Conservation (phyloP, 2,888 invertebrate species). For the Brenthis ino region DNA sequence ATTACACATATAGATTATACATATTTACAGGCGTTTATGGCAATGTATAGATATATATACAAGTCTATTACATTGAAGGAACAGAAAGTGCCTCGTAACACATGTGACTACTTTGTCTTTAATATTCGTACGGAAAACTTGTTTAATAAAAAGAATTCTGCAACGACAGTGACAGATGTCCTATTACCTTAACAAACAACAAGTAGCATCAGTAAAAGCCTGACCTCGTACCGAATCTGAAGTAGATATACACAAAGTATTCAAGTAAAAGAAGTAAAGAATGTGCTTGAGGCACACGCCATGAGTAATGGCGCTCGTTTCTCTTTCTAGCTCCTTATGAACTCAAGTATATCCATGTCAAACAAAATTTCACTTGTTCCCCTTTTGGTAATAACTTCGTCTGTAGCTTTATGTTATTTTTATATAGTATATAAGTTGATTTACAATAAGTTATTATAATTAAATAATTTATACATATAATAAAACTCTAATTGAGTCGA, state of each 20-base stretch:
- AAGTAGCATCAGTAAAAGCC: constrained; percentile 57
- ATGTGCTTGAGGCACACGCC: constrained; percentile 58
- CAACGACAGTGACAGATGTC: constrained; percentile 39
- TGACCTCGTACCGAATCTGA: constrained; percentile 60
- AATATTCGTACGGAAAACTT: constrained; percentile 16
- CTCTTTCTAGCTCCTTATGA: constrained; percentile 67
- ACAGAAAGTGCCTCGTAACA: neutral
- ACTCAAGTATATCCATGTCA: constrained; percentile 71
- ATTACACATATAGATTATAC: too few relatives aligned
- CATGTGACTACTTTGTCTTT: constrained; percentile 1
- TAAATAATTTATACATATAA: neutral
- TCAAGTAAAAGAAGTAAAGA: constrained; percentile 55
- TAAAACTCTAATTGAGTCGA: too few relatives aligned
- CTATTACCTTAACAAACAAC: constrained; percentile 51
- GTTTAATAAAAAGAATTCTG: constrained; percentile 30
- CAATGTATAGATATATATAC: too few relatives aligned
- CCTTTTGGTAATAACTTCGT: constrained; percentile 52
- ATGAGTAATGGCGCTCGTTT: constrained; percentile 70
- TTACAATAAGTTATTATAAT: neutral
- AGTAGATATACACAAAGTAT: constrained; percentile 51
- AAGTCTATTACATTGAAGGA: too few relatives aligned
- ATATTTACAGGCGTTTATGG: too few relatives aligned
- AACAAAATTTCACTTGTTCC: constrained; percentile 69
- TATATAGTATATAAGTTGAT: neutral
- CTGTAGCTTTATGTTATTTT: constrained; percentile 28